Conservation (phyloP, 2,113 vertebrate genomes). For the Dasyprocta punctata region DNA sequence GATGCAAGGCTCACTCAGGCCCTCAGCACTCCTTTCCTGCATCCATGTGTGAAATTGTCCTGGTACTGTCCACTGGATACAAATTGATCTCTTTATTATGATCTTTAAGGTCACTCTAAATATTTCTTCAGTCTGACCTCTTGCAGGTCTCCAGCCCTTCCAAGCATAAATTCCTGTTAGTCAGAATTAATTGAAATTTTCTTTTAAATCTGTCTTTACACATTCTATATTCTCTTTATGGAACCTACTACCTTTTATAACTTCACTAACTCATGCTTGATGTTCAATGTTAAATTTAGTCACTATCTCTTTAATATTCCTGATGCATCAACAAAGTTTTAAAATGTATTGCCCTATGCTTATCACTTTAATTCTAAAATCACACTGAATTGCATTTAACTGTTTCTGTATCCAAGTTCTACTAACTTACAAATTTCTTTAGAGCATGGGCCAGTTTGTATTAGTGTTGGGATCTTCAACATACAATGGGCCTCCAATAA, state of each 20-base stretch:
- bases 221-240: neutral
- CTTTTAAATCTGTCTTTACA: neutral
- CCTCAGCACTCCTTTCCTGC: neutral
- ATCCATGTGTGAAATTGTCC: neutral
- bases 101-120: neutral
- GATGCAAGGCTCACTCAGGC: neutral
- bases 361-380: neutral
- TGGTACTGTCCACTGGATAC: neutral
- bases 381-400: neutral
- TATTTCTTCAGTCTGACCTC: neutral
- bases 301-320: neutral
- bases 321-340: neutral
- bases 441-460: neutral
- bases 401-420: neutral
- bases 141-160: neutral
- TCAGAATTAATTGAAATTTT: constrained; percentile 8
- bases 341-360: neutral
- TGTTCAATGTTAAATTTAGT: neutral
- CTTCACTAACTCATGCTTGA: neutral
- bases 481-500: neutral
- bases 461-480: neutral
- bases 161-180: neutral
- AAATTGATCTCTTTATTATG: neutral
- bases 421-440: neutral
- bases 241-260: neutral